Evolutionary conservation across 2,888 invertebrate genomes (phyloP).

Genomic region (Drosophila melanosoma): DNA sequence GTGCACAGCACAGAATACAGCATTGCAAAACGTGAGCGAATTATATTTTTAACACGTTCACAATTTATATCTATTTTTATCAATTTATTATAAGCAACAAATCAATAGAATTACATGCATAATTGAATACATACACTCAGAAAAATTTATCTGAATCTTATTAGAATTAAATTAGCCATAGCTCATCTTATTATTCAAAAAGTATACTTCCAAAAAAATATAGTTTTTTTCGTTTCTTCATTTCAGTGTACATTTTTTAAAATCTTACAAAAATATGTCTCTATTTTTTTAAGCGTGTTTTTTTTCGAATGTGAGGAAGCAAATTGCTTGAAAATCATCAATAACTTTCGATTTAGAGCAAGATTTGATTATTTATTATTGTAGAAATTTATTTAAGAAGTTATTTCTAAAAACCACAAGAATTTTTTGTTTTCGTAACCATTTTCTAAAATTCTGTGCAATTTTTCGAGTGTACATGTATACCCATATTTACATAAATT

Average conservation of each 20-base stretch:
- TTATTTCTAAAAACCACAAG: neutral
- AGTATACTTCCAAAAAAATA: neutral
- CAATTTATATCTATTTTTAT: accelerated
- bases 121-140: neutral
- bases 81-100: neutral
- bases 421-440: neutral
- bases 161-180: neutral
- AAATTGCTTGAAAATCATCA: too few relatives aligned
- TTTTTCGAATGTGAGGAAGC: too few relatives aligned
- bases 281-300: too few relatives aligned
- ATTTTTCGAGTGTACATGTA: neutral
- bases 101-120: neutral
- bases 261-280: too few relatives aligned
- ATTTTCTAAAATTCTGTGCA: neutral
- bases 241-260: too few relatives aligned
- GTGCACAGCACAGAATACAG: neutral
- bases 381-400: neutral
- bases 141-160: neutral
- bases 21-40: neutral
- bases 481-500: neutral
- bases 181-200: neutral
- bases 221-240: too few relatives aligned
- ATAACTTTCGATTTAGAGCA: too few relatives aligned
- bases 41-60: neutral
- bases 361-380: too few relatives aligned